These are phyloP conservation scores for Psittacula cyanocephala DNA, from an alignment of 2,113 vertebrate species.

Conservation along the genomic window DNA sequence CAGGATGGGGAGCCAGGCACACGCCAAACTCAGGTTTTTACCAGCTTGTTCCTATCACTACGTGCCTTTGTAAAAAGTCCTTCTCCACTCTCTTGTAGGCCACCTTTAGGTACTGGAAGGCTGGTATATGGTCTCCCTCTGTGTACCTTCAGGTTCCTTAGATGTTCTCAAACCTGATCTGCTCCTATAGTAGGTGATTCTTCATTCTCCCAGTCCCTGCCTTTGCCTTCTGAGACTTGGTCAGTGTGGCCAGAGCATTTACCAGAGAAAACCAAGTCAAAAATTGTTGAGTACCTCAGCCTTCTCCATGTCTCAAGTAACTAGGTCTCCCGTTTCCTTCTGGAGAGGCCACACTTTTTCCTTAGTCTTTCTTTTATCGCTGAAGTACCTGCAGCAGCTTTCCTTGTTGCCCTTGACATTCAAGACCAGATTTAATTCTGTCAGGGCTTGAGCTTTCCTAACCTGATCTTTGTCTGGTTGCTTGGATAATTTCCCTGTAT, in stretches of 20 bases:
- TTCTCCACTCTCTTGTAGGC: neutral
- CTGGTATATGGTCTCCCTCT: neutral
- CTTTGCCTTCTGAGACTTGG: neutral
- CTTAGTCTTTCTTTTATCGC: neutral
- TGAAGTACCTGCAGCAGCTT: neutral
- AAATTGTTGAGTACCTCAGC: neutral
- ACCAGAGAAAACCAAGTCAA: neutral
- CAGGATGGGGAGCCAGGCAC: neutral
- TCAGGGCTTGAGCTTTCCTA: neutral
- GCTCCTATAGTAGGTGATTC: neutral
- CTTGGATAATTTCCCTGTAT: neutral
- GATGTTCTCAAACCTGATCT: neutral
- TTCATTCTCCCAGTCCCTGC: neutral
- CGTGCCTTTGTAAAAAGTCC: neutral
- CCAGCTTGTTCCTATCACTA: neutral
- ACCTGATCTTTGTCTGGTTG: neutral
- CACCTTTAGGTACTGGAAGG: neutral
- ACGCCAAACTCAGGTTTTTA: rapidly evolving
- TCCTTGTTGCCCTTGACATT: neutral
- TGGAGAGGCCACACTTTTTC: neutral
- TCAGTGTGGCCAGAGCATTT: neutral
- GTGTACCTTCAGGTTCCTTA: neutral
- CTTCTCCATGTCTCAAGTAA: neutral
- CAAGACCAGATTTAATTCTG: neutral
- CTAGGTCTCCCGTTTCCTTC: neutral